Conservation (phyloP, 1,140 invertebrate species). For the Halesus radiatus region DNA sequence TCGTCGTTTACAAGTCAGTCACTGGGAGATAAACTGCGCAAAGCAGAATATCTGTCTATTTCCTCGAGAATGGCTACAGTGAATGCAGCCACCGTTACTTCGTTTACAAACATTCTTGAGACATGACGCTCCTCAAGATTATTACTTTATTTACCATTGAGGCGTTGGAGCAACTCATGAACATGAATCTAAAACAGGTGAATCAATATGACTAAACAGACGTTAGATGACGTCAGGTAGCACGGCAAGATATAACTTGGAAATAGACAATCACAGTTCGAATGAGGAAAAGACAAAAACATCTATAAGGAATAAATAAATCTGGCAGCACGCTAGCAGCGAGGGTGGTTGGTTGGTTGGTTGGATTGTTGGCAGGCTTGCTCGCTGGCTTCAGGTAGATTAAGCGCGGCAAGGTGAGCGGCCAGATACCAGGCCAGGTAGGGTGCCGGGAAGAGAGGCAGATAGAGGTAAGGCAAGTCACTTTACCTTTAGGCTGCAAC, state of each 20-base stretch:
- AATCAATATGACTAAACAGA: neutral
- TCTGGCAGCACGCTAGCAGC: too few species aligned
- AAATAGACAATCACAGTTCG: too few species aligned
- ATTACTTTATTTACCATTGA: neutral
- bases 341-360: too few species aligned
- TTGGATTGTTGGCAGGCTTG: too few species aligned
- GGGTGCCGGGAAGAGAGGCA: neutral
- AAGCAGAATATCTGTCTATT: too few species aligned
- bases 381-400: neutral
- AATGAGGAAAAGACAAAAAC: too few species aligned
- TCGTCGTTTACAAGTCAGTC: too few species aligned
- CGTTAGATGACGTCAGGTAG: neutral
- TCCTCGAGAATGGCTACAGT: neutral
- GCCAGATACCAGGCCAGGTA: too few species aligned
- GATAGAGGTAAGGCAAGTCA: conserved; percentile 13
- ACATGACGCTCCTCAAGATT: neutral
- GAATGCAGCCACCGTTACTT: conserved; percentile 2
- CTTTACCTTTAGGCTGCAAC: conserved; percentile 23
- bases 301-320: too few species aligned
- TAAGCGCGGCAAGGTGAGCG: neutral
- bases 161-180: neutral
- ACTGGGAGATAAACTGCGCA: too few species aligned
- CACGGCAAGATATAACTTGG: too few species aligned
- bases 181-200: neutral
- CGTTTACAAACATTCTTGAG: neutral